Evolutionary conservation across 2,797 vertebrate genomes (phyloP), one percentile per base, ranked within the genome.

Genomic region (Hippocampus kuda): DNA sequence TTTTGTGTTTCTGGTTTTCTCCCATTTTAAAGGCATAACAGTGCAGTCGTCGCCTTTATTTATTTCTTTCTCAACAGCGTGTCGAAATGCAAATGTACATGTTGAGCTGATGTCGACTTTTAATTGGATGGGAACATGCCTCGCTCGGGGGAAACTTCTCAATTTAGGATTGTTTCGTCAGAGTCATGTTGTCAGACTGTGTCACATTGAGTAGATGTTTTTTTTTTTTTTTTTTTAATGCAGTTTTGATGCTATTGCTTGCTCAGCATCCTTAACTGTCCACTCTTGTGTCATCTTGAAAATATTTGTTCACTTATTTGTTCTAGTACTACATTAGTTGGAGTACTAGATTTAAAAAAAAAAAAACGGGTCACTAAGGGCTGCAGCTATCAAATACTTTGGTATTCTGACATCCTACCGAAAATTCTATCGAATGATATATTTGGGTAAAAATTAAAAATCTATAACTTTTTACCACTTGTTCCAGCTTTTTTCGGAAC

Each of bases 201-300:
- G 30, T 38, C 30, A 41, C 4, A 64, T 24, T 64, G n/a, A 44
- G 44, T 64, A 44, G 41, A 64, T 44, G 20, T 51, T 51, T 51
- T 22, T 30, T 59, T 61, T 18, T n/a, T n/a, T n/a, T n/a, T 51
- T 20, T 16, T 30, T 59, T 61, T 18, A 34, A 24, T 22, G 20
- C 20, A 26, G 22, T 57, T 74, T 70, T 26, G 69, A 81, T 71
- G 78, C 77, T 77, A 76, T 65, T 11, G 27, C 63, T 70, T 56
- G 64, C 64, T 46, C 60, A 60, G 65, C 18, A 16, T 24, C 20
- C n/a, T 54, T 54, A 9, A 54, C n/a, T 54, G 22, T 54, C 5
- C n/a, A 54, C n/a, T 68, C 7, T 60, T 5, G 27, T 59, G 57
- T 71, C 67, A 76, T n/a, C 67, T 77, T 76, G 44, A 63, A 68